A percentile compares a stretch with the other conserved stretches of the same genome.
Conservation (phyloP, 2,113 vertebrate species). For the Syngnathus typhle region DNA sequence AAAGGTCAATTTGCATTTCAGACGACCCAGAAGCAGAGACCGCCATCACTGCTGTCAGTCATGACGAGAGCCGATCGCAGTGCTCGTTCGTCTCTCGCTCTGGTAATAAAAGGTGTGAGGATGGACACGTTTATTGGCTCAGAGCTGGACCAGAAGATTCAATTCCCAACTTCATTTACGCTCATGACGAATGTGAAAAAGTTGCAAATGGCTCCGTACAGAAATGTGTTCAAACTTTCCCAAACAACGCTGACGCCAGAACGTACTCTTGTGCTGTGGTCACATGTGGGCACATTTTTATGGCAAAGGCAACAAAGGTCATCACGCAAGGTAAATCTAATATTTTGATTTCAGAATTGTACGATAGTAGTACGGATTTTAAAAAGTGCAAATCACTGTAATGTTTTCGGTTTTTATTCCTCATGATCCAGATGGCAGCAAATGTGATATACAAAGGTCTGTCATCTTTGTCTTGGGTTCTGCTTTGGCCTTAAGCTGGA, state of each 20-base stretch:
- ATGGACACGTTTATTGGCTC: conserved; percentile 38
- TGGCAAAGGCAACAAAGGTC: conserved; percentile 21
- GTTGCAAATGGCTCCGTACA: background rate
- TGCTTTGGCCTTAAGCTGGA: conserved; percentile 15
- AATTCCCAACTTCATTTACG: conserved; percentile 6
- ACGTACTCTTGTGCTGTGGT: conserved; percentile 29
- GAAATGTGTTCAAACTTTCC: conserved; percentile 14
- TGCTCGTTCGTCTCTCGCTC: conserved; percentile 29
- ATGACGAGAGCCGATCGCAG: conserved; percentile 17
- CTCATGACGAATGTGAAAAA: background rate
- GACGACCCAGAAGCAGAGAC: conserved; percentile 4
- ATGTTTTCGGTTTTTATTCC: background rate
- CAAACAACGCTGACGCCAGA: conserved; percentile 1
- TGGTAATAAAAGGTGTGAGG: conserved; percentile 10
- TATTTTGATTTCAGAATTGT: background rate
- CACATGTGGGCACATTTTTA: conserved; percentile 5
- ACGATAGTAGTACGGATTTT: too few species aligned
- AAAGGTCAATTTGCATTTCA: background rate
- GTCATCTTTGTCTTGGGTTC: background rate
- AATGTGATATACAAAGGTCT: background rate
- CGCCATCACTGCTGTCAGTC: background rate
- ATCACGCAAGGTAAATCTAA: conserved; percentile 4
- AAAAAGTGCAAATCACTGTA: background rate
- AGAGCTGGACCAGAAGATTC: background rate
- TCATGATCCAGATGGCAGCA: background rate